Evolutionary conservation across 1,140 invertebrate genomes (phyloP), one percentile per base, ranked within the genome.

Genomic region (Eueides isabella): DNA sequence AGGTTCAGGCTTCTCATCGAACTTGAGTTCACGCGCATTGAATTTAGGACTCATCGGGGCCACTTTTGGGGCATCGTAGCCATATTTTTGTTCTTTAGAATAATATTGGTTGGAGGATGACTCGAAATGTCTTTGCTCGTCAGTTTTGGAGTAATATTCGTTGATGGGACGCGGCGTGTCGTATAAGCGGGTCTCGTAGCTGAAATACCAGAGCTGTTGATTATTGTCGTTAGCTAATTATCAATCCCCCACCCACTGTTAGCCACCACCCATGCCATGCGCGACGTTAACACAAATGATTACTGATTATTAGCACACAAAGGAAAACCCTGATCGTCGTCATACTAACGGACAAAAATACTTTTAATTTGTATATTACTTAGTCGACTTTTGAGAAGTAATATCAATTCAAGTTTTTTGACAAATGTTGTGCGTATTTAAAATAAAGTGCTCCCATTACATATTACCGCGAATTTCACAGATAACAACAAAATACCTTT

Each of bases 101-200:
- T 79, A 85, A 29, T 41, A 78, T 69, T 85, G 67, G 72, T 75
- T 85, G 16, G 87, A 82, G 38, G 72, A 83, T 14, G 81, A 82
- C 35, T 90, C 86, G 48, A 70, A 85, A n/a, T 84, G 81, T 19
- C 80, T 77, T 55, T 84, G 79, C 69, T 90, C 88, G 38, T 89
- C 87, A 0, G 80, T 85, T 77, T 85, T 92, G 38, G 77, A 67
- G 73, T 83, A 84, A 63, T 88, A 81, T 71, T 80, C 83, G 81
- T 85, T 83, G 66, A 83, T 72, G 11, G 92, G 87, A 38, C 93
- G 87, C 67, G 92, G 92, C 19, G 92, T 93, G 82, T 94, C 93
- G 85, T 92, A 94, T 67, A 92, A 82, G 16, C 92, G 85, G 11
- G 93, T 94, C 83, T 94, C 93, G 86, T 93, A 94, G 72, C 93